A percentile compares a stretch with the other conserved stretches of the same genome.
Conservation (phyloP, 1,140 invertebrate genomes). For the Contarinia nasturtii region DNA sequence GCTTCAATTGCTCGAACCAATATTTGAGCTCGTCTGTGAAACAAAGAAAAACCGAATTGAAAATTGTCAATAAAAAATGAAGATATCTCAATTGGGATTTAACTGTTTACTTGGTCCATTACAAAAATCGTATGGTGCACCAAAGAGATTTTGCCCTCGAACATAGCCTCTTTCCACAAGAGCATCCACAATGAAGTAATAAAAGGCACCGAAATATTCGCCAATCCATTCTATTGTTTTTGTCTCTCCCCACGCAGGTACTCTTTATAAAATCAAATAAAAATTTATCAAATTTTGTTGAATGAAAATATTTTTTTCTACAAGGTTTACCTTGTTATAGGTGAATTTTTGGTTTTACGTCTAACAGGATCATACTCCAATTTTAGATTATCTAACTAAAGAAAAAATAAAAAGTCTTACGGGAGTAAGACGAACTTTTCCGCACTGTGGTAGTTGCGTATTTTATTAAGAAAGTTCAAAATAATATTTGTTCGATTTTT, state of each 20-base stretch:
- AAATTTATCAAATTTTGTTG: too few species aligned
- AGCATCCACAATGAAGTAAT: conserved; percentile 63
- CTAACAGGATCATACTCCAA: conserved; percentile 75
- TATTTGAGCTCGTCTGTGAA: conserved; percentile 66
- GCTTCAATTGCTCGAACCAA: conserved; percentile 64
- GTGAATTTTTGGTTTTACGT: conserved; percentile 56
- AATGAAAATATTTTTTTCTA: too few species aligned
- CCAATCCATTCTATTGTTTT: conserved; percentile 75
- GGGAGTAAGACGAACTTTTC: too few species aligned
- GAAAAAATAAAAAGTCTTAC: conserved; percentile 91
- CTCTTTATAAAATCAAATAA: too few species aligned
- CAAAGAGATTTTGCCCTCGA: conserved; percentile 61
- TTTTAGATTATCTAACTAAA: conserved; percentile 90
- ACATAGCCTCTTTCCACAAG: conserved; percentile 63
- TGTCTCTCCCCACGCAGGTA: conserved; percentile 80
- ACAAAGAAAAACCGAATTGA: neutral
- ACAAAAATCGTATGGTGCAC: conserved; percentile 94
- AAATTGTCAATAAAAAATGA: neutral
- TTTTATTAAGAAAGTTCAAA: too few species aligned
- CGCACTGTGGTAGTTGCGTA: too few species aligned
- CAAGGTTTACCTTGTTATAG: too few species aligned
- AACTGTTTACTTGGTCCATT: conserved; percentile 76
- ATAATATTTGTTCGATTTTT: too few species aligned
- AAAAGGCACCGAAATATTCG: conserved; percentile 60
- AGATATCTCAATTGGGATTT: conserved; percentile 2